A percentile compares a stretch with the other conserved stretches of the same genome.
Conservation (phyloP, 2,888 invertebrate species). For the Drosophila planitibia region DNA sequence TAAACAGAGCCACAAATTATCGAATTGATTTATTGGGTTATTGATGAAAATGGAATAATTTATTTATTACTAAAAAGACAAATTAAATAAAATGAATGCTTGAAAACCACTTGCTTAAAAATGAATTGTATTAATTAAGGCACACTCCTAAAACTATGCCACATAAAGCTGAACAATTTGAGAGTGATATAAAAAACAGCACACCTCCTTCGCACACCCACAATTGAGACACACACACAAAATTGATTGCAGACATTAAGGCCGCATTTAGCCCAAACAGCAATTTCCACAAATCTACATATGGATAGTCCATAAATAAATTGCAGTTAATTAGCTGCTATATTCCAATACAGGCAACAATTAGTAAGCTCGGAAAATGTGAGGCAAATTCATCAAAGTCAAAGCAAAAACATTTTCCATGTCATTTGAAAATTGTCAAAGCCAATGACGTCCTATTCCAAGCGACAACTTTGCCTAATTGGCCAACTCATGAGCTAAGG, state of each 20-base stretch:
- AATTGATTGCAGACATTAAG: constrained; percentile 29
- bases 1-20: neutral
- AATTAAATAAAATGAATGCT: neutral
- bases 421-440: constrained; percentile 56
- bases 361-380: constrained; percentile 16
- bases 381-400: constrained; percentile 67
- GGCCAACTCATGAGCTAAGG: constrained; percentile 27
- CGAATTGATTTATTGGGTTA: neutral
- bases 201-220: too few species aligned
- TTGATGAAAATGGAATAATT: neutral
- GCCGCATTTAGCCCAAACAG: neutral
- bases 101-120: neutral
- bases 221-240: neutral
- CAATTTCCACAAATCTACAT: neutral
- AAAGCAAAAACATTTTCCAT: constrained; percentile 67
- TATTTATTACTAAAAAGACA: neutral
- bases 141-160: neutral
- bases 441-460: constrained; percentile 32
- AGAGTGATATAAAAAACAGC: neutral
- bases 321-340: constrained; percentile 5
- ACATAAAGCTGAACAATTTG: neutral
- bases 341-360: neutral
- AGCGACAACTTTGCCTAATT: constrained; percentile 48
- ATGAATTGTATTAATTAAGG: neutral
- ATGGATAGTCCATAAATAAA: constrained; percentile 2